Evolutionary conservation across 1,140 invertebrate genomes (phyloP).

Genomic region (Sycophila sp.): DNA sequence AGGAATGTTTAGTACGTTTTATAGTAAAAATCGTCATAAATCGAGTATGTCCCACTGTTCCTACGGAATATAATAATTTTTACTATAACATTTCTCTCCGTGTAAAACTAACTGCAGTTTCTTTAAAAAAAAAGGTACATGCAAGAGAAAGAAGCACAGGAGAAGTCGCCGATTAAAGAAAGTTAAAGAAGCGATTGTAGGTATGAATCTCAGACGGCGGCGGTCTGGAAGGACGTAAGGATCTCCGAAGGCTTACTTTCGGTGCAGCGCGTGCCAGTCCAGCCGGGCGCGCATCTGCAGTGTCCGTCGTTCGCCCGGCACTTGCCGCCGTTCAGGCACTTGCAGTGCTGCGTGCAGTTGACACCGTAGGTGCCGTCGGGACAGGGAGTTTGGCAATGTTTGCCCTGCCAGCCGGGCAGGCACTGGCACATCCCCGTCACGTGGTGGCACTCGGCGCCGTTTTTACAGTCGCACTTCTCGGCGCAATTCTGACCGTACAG

Average conservation of each 20-base stretch:
- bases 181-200: no score
- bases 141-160: no score
- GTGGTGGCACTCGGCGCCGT: slow-evolving; percentile 89
- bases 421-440: slow-evolving; percentile 87
- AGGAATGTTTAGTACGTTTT: no score
- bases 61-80: no score
- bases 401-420: slow-evolving; percentile 84
- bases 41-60: no score
- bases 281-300: slow-evolving; percentile 82
- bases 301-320: slow-evolving; percentile 85
- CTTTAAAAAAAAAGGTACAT: no score
- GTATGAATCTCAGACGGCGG: no score
- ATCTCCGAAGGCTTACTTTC: slow-evolving; percentile 71
- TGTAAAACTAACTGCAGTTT: no score
- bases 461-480: slow-evolving; percentile 86
- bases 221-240: slow-evolving; percentile 7
- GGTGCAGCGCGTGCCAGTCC: slow-evolving; percentile 81
- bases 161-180: no score
- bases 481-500: slow-evolving; percentile 81
- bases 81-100: no score
- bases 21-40: no score
- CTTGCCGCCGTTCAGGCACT: slow-evolving; percentile 81
- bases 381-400: slow-evolving; percentile 83
- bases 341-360: slow-evolving; percentile 86
- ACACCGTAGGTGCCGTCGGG: slow-evolving; percentile 83